phyloP scores from a whole-genome alignment of 2,797 vertebrate genomes.

The Clarias pachynema region DNA sequence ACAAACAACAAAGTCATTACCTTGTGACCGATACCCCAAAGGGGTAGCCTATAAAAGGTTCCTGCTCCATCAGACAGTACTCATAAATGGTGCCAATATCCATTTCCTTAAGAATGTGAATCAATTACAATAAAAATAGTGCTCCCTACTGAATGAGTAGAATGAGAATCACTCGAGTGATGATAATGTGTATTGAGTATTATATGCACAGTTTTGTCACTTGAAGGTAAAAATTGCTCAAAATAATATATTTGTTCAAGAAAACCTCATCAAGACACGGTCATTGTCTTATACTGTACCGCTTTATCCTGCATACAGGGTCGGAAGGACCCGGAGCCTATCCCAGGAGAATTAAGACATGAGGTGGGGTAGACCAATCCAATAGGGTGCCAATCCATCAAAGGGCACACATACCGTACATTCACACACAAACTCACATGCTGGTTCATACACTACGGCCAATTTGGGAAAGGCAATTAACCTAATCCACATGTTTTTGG shows the following conservation, averaged over 20 bases:
- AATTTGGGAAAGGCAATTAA: no score
- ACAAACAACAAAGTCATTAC: conserved; percentile 32
- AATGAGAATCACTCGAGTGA: not conserved
- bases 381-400: no score
- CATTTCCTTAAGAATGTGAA: conserved; percentile 1
- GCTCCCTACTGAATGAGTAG: not conserved
- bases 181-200: not conserved
- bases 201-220: not conserved
- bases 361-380: no score
- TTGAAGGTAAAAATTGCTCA: not conserved
- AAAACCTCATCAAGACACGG: not conserved
- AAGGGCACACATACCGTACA: no score
- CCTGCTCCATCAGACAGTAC: not conserved
- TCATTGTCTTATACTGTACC: no score
- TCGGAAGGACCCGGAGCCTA: no score
- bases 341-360: no score
- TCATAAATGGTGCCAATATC: not conserved
- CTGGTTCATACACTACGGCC: no score
- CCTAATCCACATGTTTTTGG: no score
- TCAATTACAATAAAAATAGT: conserved; percentile 9
- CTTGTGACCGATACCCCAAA: conserved; percentile 29
- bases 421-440: no score
- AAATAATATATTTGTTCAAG: not conserved
- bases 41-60: conserved; percentile 8
- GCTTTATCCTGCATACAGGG: no score